A percentile compares a stretch with the other conserved stretches of the same genome.
These are phyloP conservation scores for Neelides sp. DNA, from an alignment of 1,140 invertebrate genomes.

Conservation along the genomic window DNA sequence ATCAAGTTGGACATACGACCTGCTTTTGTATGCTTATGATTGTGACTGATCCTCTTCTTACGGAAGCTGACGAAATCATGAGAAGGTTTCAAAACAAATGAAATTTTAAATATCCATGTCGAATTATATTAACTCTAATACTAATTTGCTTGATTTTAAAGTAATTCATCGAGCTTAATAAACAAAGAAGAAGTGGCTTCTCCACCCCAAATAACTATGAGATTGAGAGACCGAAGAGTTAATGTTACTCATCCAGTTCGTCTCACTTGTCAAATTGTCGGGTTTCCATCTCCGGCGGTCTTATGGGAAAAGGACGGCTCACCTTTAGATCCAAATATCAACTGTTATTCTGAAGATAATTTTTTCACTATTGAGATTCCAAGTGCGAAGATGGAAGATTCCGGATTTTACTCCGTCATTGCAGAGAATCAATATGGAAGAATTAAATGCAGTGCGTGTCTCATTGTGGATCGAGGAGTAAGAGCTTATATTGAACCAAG, in stretches of 20 bases:
- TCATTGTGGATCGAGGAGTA: conserved; percentile 74
- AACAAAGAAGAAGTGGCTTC: conserved; percentile 32
- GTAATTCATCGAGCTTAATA: background rate
- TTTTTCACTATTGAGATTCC: conserved; percentile 76
- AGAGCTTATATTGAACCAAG: conserved; percentile 63
- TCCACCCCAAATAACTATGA: conserved; percentile 74
- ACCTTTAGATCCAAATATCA: conserved; percentile 43
- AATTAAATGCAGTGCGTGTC: conserved; percentile 61
- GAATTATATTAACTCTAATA: too few relatives aligned
- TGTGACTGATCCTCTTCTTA: conserved; percentile 54
- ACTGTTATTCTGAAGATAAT: conserved; percentile 42
- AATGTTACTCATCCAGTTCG: conserved; percentile 69
- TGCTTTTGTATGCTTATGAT: conserved; percentile 69
- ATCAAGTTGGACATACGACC: conserved; percentile 62
- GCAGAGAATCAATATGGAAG: conserved; percentile 71
- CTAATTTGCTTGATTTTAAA: too few relatives aligned
- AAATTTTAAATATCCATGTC: too few relatives aligned
- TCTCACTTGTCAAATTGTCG: conserved; percentile 71
- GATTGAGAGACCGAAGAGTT: conserved; percentile 64
- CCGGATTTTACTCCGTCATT: conserved; percentile 63
- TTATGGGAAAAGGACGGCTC: conserved; percentile 65
- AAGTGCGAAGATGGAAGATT: conserved; percentile 59
- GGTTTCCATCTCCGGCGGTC: conserved; percentile 56
- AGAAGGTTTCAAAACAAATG: too few relatives aligned
- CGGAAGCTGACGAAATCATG: conserved; percentile 61